These are phyloP conservation scores for Irena cyanogastra DNA, from an alignment of 2,113 vertebrate genomes.

Conservation along the genomic window DNA sequence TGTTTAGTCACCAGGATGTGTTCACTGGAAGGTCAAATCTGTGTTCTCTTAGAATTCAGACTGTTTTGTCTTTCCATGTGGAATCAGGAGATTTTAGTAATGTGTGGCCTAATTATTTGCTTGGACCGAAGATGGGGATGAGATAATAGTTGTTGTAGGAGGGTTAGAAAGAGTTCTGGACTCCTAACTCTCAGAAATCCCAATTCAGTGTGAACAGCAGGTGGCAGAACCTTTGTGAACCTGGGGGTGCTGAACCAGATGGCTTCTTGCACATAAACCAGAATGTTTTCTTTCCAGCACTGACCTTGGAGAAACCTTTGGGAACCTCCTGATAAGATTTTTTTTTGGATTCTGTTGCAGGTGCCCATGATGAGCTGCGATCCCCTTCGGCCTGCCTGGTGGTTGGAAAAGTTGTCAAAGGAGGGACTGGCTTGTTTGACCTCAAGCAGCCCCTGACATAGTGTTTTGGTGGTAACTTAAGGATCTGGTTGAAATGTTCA, in stretches of 20 bases:
- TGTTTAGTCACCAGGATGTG: neutral
- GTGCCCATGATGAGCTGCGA: slow-evolving; percentile 81
- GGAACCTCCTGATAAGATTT: neutral
- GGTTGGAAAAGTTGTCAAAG: slow-evolving; percentile 91
- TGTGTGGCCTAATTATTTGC: neutral
- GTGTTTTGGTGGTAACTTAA: neutral
- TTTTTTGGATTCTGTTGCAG: slow-evolving; percentile 62
- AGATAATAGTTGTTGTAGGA: neutral
- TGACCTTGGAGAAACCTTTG: neutral
- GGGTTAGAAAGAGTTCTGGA: neutral
- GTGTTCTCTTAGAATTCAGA: neutral
- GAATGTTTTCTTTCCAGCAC: neutral
- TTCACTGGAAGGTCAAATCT: neutral
- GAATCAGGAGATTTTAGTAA: neutral
- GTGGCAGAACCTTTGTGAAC: neutral
- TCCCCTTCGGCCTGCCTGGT: slow-evolving; percentile 94
- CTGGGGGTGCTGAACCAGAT: neutral
- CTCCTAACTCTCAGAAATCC: neutral
- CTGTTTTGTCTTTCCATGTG: neutral
- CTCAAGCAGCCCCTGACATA: slow-evolving; percentile 92
- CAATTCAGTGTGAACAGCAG: neutral
- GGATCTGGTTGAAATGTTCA: neutral
- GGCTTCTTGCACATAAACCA: neutral
- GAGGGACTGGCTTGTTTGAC: slow-evolving; percentile 94
- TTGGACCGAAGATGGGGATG: neutral